These are phyloP conservation scores for Puntigrus tetrazona DNA, from an alignment of 2,113 vertebrate species.

Conservation along the genomic window DNA sequence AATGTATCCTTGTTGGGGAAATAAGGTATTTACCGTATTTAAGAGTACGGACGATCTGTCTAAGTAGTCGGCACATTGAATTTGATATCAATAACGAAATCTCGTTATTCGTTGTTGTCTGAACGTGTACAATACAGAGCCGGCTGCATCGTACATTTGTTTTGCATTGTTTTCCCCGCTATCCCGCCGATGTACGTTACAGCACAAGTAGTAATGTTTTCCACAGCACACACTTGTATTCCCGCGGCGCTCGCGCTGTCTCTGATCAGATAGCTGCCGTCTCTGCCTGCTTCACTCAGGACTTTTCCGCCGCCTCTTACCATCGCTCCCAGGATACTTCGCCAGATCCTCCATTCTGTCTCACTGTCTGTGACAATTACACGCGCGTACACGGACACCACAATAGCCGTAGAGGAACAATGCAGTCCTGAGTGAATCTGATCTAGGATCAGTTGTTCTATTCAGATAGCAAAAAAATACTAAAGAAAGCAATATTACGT, in stretches of 20 bases:
- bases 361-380: background rate
- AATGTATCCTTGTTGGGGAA: too few relatives aligned
- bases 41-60: too few relatives aligned
- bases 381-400: background rate
- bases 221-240: slow-evolving; percentile 94
- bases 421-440: background rate
- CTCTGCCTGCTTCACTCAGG: slow-evolving; percentile 75
- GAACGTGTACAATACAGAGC: too few relatives aligned
- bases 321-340: slow-evolving; percentile 85
- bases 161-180: background rate
- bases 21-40: too few relatives aligned
- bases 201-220: slow-evolving; percentile 72
- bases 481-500: background rate
- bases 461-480: background rate
- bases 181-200: background rate
- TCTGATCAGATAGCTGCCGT: slow-evolving; percentile 88
- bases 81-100: too few relatives aligned
- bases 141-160: background rate
- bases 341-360: slow-evolving; percentile 68
- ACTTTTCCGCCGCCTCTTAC: slow-evolving; percentile 82
- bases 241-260: slow-evolving; percentile 84
- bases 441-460: background rate
- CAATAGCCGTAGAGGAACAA: background rate
- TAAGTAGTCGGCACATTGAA: too few relatives aligned
- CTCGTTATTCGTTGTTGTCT: too few relatives aligned